Percentiles rank a stretch among this genome's conserved stretches.
Conservation (phyloP, 2,888 invertebrate species). For the Seira musarum region DNA sequence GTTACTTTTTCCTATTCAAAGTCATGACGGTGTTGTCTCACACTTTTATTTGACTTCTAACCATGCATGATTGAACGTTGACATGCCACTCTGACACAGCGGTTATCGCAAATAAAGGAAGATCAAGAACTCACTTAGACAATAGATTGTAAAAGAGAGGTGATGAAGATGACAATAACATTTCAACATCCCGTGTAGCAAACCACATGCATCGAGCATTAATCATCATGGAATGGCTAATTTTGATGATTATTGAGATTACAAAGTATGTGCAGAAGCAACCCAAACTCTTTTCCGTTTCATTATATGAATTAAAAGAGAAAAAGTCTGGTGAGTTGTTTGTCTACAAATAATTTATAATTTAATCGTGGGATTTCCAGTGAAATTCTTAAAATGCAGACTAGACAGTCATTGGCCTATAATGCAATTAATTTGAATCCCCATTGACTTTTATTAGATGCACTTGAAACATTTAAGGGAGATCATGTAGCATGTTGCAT, state of each 20-base stretch:
- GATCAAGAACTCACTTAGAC: neutral
- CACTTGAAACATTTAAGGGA: no score
- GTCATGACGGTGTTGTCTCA: neutral
- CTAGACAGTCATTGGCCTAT: no score
- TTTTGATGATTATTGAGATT: conserved; percentile 12
- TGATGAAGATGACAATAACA: neutral
- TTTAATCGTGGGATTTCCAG: no score
- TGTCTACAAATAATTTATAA: no score
- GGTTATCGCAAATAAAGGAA: neutral
- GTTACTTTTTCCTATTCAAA: neutral
- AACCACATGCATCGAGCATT: neutral
- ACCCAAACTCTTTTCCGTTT: no score
- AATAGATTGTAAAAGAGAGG: neutral
- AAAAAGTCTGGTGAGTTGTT: no score
- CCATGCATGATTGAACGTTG: conserved; percentile 13
- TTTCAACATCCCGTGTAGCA: neutral
- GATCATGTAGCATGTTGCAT: no score
- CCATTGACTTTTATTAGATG: no score
- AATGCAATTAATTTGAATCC: no score
- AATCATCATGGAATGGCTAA: conserved; percentile 7
- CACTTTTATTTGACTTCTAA: neutral
- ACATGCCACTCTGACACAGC: neutral
- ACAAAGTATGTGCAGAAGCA: neutral
- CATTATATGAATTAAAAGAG: no score
- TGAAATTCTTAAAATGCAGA: no score